A percentile compares a stretch with the other conserved stretches of the same genome.
Evolutionary conservation across 2,888 invertebrate genomes (phyloP).

Genomic region (Carterocephalus palaemon): DNA sequence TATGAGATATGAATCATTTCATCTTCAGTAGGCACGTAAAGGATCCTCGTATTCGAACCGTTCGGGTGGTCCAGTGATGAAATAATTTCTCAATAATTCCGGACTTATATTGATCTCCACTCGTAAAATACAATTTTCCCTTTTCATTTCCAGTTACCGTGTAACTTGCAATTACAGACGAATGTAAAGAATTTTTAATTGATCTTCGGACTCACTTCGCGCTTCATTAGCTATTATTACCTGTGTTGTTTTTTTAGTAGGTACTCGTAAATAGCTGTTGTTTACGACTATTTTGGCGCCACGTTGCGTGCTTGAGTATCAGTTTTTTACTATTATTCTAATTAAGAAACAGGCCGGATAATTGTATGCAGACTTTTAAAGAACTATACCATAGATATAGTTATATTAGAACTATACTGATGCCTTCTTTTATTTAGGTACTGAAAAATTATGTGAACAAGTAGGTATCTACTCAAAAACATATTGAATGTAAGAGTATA

Average conservation of each 20-base stretch:
- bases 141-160: conserved; percentile 43
- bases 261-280: too few species aligned
- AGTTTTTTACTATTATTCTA: too few species aligned
- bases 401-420: too few species aligned
- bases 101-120: conserved; percentile 29
- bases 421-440: too few species aligned
- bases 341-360: too few species aligned
- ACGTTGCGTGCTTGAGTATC: too few species aligned
- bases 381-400: too few species aligned
- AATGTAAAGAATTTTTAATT: too few species aligned
- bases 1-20: conserved; percentile 50
- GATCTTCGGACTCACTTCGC: conserved; percentile 6
- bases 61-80: conserved; percentile 58
- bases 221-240: conserved; percentile 21
- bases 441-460: too few species aligned
- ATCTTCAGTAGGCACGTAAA: conserved; percentile 34
- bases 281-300: conserved; percentile 42
- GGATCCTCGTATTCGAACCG: conserved; percentile 33
- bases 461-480: too few species aligned
- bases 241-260: conserved; percentile 3
- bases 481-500: conserved; percentile 35
- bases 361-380: too few species aligned
- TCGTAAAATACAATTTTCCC: conserved; percentile 33
- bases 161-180: conserved; percentile 25
- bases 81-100: conserved; percentile 40